Evolutionary conservation across 2,113 vertebrate genomes (phyloP).

Genomic region (Psittacula cyanocephala): DNA sequence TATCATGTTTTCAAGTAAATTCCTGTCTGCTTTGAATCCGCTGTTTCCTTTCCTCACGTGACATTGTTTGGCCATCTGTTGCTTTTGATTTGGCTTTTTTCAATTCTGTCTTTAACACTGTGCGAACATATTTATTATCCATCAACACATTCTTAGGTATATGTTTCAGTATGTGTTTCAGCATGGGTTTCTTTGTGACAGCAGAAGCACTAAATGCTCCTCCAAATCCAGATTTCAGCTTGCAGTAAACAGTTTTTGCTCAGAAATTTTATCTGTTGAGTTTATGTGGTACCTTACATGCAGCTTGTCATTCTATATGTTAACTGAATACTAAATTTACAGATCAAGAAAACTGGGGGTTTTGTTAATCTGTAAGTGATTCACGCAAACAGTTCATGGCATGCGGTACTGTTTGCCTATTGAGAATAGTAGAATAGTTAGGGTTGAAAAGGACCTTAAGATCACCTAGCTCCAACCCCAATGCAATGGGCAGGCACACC

Average conservation of each 20-base stretch:
- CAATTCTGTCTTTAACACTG: neutral
- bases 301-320: neutral
- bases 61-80: conserved; percentile 42
- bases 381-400: neutral
- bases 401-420: neutral
- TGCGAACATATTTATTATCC: conserved; percentile 5
- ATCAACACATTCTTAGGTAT: neutral
- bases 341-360: neutral
- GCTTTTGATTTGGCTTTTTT: conserved; percentile 26
- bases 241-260: neutral
- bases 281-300: neutral
- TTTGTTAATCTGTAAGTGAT: neutral
- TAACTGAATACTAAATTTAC: neutral
- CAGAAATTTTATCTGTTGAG: neutral
- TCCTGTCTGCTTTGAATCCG: neutral
- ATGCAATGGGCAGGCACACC: neutral
- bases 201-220: neutral
- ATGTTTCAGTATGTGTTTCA: neutral
- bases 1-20: neutral
- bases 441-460: neutral
- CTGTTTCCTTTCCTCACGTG: neutral
- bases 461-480: neutral
- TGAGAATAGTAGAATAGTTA: neutral
- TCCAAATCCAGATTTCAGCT: neutral
- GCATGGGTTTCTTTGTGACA: neutral